Base-by-base conservation (phyloP, 2,888 invertebrate species). In the Dolichopus griseipennis region DNA sequence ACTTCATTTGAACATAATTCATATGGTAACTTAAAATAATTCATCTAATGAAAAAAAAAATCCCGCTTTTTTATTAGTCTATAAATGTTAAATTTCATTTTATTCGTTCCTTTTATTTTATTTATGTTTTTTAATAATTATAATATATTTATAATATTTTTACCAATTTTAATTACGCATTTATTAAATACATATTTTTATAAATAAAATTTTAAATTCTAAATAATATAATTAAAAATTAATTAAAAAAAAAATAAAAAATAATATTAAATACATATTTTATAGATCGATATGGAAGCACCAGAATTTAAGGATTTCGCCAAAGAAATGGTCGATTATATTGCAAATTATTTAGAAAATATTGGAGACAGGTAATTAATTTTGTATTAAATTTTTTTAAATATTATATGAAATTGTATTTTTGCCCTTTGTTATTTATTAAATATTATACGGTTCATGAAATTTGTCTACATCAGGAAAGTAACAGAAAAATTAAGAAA, bases 321-420 rank as follows among this genome's bases (percentile, higher is more conserved):
- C 71, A 93, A 92, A 80, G 92, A 93, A 77, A 96, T 97, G 93
- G 88, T 94, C 61, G 95, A 96, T 77, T 97, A 93, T 80, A 93
- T 97, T 70, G 90, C 92, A 10, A 89, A 94, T 76, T 98, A 98
- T 82, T 84, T 96, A 81, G 94, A 96, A 80, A 95, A 93, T 75
- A 94, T 98, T 75, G 86, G 95, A 78, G 95, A 95, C 80, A 91
- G 93, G 93, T 92, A 81, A 73, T 73, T 70, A 7, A 52, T 64
- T 33, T 12, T 12, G 2, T 27, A 22, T 22, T 64, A 64, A 64
- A n/a, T 12, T 37, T 7, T 37, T 37, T 5, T 37, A 7, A 37
- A 37, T 37, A 5, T 7, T 7, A 37, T 37, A 5, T 1, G 1
- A 37, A n/a, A n/a, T n/a, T n/a, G n/a, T n/a, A n/a, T n/a, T n/a